Evolutionary conservation across 2,888 invertebrate genomes (phyloP), one percentile per base, ranked within the genome.

Genomic region (Pteria penguin): DNA sequence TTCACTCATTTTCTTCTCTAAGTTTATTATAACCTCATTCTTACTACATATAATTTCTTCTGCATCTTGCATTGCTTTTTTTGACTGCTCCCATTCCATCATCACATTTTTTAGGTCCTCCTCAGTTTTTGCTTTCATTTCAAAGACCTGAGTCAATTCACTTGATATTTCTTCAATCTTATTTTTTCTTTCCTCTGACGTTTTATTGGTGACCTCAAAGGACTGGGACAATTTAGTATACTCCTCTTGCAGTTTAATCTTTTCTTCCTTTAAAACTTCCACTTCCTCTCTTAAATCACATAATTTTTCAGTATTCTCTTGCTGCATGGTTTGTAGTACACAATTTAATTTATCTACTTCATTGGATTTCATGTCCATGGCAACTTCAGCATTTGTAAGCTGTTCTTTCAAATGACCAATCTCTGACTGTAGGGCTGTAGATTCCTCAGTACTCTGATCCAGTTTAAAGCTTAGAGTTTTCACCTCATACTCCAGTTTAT

Each of bases 321-420:
- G 45, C 45, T 72, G 55, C 11, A 78, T 11, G 18, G 52, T 32
- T 14, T 66, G 55, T 14, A 77, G 32, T 72, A 80, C 71, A 32
- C 32, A 31, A 31, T 54, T 26, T 4, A 73, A 27, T 27, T 54
- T 18, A 33, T 69, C 61, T 18, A 78, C 45, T 32, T 76, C 75
- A 4, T 67, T 27, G 54, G 67, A 62, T 69, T 77, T 79, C 14
- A 57, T 58, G 8, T 63, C 29, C 11, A 83, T 54, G 31, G 63
- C 76, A 33, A 65, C 58, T 32, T 72, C 65, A 8, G 75, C 76
- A 31, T 80, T 77, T 33, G 68, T 63, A 24, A 79, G 76, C 62
- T 80, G 76, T 61, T 63, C 32, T 31, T 33, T 60, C 14, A 83
- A 67, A 24, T 73, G 65, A n/a, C 73, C 72, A 60, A 71, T 62